Percentiles rank a stretch among this genome's conserved stretches.
phyloP scores from a whole-genome alignment of 2,888 invertebrate species.

The Lordiphosa andalusiaca region DNA sequence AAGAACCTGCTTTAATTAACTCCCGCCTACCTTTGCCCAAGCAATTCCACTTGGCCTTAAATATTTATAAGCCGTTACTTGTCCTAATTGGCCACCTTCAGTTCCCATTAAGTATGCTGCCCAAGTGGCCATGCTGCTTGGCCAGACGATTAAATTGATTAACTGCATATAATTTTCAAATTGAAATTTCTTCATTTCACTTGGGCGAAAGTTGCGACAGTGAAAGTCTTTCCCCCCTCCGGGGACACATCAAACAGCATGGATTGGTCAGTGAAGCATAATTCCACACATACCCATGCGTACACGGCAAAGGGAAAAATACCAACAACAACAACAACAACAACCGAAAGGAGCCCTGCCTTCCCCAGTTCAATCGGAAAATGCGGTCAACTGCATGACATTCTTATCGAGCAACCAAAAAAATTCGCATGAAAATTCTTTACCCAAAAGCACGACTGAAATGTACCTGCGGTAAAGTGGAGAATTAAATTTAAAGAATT shows the following conservation, averaged over 20 bases:
- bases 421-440: constrained; percentile 1
- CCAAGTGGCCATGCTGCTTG: constrained; percentile 29
- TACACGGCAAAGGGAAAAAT: neutral
- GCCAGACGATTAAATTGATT: constrained; percentile 54
- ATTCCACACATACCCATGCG: constrained; percentile 14
- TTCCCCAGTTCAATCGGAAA: neutral
- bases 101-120: constrained; percentile 56
- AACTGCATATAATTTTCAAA: constrained; percentile 53
- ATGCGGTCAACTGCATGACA: constrained; percentile 23
- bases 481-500: neutral
- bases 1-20: constrained; percentile 15
- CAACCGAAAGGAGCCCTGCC: neutral
- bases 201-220: constrained; percentile 59
- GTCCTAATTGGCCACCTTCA: constrained; percentile 65
- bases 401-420: constrained; percentile 15
- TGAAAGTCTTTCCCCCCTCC: constrained; percentile 58
- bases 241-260: constrained; percentile 11
- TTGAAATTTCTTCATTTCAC: constrained; percentile 58
- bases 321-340: neutral
- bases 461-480: neutral
- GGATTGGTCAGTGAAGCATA: constrained; percentile 18
- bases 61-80: constrained; percentile 51
- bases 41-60: constrained; percentile 43
- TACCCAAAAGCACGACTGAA: neutral
- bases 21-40: neutral